A percentile compares a stretch with the other conserved stretches of the same genome.
Evolutionary conservation across 1,140 invertebrate species (phyloP).

Genomic region (Propsilocerus akamusi): DNA sequence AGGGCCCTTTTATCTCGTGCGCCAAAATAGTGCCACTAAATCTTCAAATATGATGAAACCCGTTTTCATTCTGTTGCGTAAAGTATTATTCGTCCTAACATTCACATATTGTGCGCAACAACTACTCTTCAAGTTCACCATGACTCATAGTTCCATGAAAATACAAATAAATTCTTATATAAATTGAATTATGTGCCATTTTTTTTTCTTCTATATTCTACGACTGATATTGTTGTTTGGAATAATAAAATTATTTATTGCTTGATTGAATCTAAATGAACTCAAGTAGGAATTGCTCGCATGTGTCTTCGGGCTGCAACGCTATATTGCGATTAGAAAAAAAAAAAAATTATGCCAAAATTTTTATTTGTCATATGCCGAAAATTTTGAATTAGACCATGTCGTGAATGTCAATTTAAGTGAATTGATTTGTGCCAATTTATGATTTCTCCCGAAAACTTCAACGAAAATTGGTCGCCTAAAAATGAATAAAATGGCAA

Average conservation of each 20-base stretch:
- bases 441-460: too few relatives aligned
- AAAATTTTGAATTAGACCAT: too few relatives aligned
- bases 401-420: too few relatives aligned
- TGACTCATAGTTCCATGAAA: neutral
- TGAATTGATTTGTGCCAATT: too few relatives aligned
- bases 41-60: neutral
- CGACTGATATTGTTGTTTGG: slow-evolving; percentile 3
- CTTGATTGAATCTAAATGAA: slow-evolving; percentile 4
- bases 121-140: neutral
- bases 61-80: neutral
- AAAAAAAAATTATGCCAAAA: too few relatives aligned
- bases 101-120: neutral
- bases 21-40: neutral
- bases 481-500: too few relatives aligned
- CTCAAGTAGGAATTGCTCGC: neutral
- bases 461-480: too few relatives aligned
- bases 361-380: too few relatives aligned
- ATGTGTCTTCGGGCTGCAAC: too few relatives aligned
- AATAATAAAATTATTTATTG: slow-evolving; percentile 4
- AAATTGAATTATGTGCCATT: slow-evolving; percentile 4
- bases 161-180: neutral
- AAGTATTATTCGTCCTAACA: neutral
- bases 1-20: neutral
- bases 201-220: too few relatives aligned
- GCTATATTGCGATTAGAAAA: too few relatives aligned